Evolutionary conservation across 2,888 invertebrate species (phyloP).

Genomic region (Sepiola atlantica): DNA sequence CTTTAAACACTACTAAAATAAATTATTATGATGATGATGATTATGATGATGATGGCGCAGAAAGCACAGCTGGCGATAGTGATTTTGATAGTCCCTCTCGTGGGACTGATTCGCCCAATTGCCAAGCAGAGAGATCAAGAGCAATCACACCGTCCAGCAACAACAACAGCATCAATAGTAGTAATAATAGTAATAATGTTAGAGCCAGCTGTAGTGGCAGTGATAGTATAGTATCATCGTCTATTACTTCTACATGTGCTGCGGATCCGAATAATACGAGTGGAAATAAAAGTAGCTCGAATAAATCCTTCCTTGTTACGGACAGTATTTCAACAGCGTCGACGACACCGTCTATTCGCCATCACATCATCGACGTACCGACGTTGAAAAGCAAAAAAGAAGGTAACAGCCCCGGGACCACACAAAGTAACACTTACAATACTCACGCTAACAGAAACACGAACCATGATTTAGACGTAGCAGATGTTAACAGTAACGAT

Average conservation of each 20-base stretch:
- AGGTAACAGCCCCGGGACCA: neutral
- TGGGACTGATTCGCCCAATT: neutral
- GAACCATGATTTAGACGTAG: neutral
- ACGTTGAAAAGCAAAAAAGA: neutral
- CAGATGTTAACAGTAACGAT: neutral
- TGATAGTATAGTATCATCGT: neutral
- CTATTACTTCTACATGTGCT: conserved; percentile 20
- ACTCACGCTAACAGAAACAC: neutral
- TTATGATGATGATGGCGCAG: neutral
- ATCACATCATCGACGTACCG: neutral
- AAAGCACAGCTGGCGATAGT: neutral
- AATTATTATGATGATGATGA: too few species aligned
- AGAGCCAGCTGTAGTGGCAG: neutral
- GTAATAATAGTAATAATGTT: neutral
- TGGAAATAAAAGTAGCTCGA: neutral
- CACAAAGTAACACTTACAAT: neutral
- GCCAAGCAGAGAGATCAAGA: neutral
- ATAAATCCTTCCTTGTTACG: neutral
- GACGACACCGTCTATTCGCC: neutral
- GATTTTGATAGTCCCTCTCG: neutral
- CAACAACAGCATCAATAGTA: neutral
- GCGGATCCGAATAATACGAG: neutral
- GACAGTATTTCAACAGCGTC: neutral
- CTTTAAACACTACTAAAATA: too few species aligned
- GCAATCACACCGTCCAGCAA: neutral